A percentile compares a stretch with the other conserved stretches of the same genome.
phyloP scores from a whole-genome alignment of 2,888 invertebrate genomes.

The Hypomecis punctinalis region DNA sequence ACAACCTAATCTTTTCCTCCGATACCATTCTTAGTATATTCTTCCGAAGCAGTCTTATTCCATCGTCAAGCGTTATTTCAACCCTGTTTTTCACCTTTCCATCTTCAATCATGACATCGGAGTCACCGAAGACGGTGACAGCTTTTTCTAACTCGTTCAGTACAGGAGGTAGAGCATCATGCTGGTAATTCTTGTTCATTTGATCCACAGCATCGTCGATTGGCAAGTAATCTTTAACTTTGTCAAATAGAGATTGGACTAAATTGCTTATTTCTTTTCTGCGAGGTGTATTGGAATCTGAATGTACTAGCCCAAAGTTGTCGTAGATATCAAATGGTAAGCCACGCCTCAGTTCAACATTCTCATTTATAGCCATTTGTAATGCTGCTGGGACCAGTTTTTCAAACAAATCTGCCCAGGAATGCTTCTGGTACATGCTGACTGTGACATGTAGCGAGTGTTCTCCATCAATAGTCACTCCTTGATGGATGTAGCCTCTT shows the following conservation, averaged over 20 bases:
- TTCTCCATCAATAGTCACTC: conserved; percentile 88
- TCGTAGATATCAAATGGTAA: conserved; percentile 92
- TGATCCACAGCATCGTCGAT: conserved; percentile 94
- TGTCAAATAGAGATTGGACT: conserved; percentile 83
- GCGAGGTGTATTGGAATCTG: conserved; percentile 75
- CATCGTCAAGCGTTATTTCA: conserved; percentile 88
- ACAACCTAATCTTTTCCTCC: conserved; percentile 88
- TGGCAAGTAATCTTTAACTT: conserved; percentile 86
- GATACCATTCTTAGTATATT: conserved; percentile 86
- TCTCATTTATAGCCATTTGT: conserved; percentile 88
- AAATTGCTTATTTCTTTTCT: conserved; percentile 81
- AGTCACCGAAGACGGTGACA: conserved; percentile 90
- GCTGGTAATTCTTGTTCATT: conserved; percentile 93
- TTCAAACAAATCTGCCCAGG: conserved; percentile 95
- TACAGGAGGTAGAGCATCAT: conserved; percentile 94
- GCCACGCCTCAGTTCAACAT: conserved; percentile 90
- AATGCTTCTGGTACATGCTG: conserved; percentile 95
- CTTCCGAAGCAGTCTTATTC: conserved; percentile 84
- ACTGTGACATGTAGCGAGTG: conserved; percentile 98
- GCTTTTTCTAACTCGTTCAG: conserved; percentile 87
- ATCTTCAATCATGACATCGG: conserved; percentile 86
- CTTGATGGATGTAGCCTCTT: conserved; percentile 94
- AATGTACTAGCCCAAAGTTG: conserved; percentile 89
- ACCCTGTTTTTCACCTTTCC: conserved; percentile 87
- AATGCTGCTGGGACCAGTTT: conserved; percentile 91